These are phyloP conservation scores for Coryphaenoides rupestris DNA, from an alignment of 2,113 vertebrate genomes.

Conservation along the genomic window DNA sequence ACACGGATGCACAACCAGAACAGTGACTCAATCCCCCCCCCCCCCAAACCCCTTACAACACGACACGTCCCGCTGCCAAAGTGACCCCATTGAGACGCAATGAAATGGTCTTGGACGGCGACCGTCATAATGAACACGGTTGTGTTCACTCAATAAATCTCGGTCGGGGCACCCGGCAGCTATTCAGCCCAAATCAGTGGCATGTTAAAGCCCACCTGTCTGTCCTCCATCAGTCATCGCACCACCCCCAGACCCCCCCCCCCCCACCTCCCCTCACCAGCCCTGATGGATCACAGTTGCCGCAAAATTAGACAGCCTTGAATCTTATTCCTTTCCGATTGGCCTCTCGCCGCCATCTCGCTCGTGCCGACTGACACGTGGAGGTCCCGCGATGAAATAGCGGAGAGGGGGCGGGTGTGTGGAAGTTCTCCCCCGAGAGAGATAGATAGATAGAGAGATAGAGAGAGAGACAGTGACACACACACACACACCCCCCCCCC, in stretches of 20 bases:
- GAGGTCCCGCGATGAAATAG: constrained; percentile 71
- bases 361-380: constrained; percentile 93
- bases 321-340: constrained; percentile 99
- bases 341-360: constrained; percentile 92
- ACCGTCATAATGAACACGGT: constrained; percentile 99
- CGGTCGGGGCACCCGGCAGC: constrained; percentile 89
- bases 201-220: constrained; percentile 99
- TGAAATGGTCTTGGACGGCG: constrained; percentile 98
- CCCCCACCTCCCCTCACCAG: constrained; percentile 85
- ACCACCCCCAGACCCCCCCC: constrained; percentile 81
- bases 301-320: constrained; percentile 99
- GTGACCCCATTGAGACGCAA: constrained; percentile 98
- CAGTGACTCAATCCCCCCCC: too few species aligned
- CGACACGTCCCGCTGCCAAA: constrained; percentile 80
- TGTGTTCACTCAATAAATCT: constrained; percentile 99
- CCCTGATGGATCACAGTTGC: constrained; percentile 99
- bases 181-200: constrained; percentile 99
- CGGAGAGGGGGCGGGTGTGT: constrained; percentile 54
- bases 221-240: constrained; percentile 99
- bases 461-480: constrained; percentile 51
- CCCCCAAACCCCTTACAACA: too few species aligned
- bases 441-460: constrained; percentile 61
- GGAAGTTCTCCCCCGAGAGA: constrained; percentile 78
- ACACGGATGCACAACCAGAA: too few species aligned
- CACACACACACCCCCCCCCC: too few species aligned